Conservation (phyloP, 2,113 vertebrate species). For the Dinomys branickii region DNA sequence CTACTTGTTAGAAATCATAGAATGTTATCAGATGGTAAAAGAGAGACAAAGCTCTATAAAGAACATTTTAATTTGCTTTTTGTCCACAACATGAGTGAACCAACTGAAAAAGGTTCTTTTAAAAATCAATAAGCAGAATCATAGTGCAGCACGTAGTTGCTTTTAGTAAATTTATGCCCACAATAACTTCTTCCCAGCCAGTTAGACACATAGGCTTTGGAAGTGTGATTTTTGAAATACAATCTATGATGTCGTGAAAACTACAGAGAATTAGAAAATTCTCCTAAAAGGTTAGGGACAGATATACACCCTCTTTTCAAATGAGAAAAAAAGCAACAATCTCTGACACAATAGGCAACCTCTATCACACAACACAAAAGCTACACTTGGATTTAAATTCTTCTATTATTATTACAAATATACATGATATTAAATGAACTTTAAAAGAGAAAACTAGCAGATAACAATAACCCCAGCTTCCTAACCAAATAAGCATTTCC, state of each 20-base stretch:
- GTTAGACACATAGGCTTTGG: neutral
- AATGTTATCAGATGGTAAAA: neutral
- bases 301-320: neutral
- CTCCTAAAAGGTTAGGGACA: neutral
- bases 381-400: neutral
- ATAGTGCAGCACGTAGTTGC: neutral
- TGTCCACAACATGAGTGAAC: neutral
- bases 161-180: neutral
- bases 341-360: neutral
- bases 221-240: neutral
- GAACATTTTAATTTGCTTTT: neutral
- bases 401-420: neutral
- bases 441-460: neutral
- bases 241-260: neutral
- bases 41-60: neutral
- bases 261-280: neutral
- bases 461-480: neutral
- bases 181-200: neutral
- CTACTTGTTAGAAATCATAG: neutral
- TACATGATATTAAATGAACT: neutral
- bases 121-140: neutral
- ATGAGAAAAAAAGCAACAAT: neutral
- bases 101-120: neutral
- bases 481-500: neutral
- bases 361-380: neutral